These are phyloP conservation scores for Cololabis saira DNA, from an alignment of 2,113 vertebrate genomes.

Conservation along the genomic window DNA sequence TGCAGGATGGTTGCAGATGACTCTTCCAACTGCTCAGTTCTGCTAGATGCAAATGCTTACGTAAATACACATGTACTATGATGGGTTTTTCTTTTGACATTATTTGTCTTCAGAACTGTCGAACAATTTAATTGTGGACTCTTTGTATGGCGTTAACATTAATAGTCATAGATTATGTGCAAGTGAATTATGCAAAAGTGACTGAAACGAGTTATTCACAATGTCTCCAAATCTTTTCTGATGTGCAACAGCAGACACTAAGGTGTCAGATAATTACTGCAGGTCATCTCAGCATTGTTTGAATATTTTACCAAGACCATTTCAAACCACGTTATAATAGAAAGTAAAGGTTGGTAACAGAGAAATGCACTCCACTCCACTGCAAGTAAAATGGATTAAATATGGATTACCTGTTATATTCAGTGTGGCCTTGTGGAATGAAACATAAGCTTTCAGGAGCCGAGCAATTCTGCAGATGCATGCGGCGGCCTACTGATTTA, in stretches of 20 bases:
- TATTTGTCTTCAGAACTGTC: too few species aligned
- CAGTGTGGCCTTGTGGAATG: slow-evolving; percentile 19
- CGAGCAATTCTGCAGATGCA: slow-evolving; percentile 12
- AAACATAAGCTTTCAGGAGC: slow-evolving; percentile 26
- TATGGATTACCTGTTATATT: slow-evolving; percentile 58
- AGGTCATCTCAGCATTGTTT: not conserved
- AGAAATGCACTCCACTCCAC: slow-evolving; percentile 46
- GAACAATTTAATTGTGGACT: too few species aligned
- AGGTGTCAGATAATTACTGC: not conserved
- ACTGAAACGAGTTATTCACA: not conserved
- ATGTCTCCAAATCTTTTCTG: not conserved
- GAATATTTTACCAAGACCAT: slow-evolving; percentile 29
- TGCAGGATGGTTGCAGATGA: slow-evolving; percentile 39
- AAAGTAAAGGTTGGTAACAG: slow-evolving; percentile 15
- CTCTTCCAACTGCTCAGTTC: slow-evolving; percentile 31
- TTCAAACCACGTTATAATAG: not conserved
- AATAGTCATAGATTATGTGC: too few species aligned
- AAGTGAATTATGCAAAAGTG: not conserved
- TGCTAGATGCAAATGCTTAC: not conserved
- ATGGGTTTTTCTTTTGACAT: not conserved
- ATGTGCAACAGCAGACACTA: not conserved
- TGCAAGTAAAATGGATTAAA: slow-evolving; percentile 52
- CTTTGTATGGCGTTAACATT: too few species aligned
- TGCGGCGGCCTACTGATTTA: not conserved
- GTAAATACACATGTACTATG: not conserved